A percentile compares a stretch with the other conserved stretches of the same genome.
These are phyloP conservation scores for Cephus pulcher DNA, from an alignment of 2,888 invertebrate genomes.

Conservation along the genomic window DNA sequence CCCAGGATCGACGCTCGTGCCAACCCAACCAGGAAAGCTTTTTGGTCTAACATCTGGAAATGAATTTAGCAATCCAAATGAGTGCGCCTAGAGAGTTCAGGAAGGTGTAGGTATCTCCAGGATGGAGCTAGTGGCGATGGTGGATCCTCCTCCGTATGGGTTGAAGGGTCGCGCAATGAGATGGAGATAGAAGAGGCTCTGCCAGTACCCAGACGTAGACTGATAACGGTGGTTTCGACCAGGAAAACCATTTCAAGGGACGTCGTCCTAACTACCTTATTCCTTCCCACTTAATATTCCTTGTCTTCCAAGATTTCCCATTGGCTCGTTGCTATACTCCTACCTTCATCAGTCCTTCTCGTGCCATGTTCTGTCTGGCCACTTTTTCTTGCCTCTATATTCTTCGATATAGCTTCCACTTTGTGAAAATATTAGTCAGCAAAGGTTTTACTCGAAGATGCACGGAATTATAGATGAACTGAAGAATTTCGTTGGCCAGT, in stretches of 20 bases:
- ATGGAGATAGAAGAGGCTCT: slow-evolving; percentile 24
- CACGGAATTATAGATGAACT: not conserved
- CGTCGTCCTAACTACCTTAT: slow-evolving; percentile 20
- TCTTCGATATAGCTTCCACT: not conserved
- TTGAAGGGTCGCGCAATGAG: slow-evolving; percentile 12
- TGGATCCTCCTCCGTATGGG: not conserved
- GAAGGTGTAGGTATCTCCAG: slow-evolving; percentile 2
- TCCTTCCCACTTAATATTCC: slow-evolving; percentile 23
- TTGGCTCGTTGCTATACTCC: not conserved
- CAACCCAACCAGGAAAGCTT: not conserved
- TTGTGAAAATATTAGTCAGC: not conserved
- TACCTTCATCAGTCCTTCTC: not conserved
- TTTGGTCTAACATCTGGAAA: slow-evolving; percentile 26
- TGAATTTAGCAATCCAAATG: slow-evolving; percentile 37
- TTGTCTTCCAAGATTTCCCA: slow-evolving; percentile 12
- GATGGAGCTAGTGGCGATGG: not conserved
- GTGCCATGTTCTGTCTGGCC: no score
- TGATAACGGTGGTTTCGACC: slow-evolving; percentile 20
- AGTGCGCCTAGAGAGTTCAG: not conserved
- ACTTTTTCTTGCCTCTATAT: not conserved
- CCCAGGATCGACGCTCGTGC: not conserved
- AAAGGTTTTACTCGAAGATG: not conserved
- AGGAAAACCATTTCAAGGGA: slow-evolving; percentile 22
- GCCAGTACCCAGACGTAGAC: slow-evolving; percentile 13
- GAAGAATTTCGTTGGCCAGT: no score